A percentile compares a stretch with the other conserved stretches of the same genome.
phyloP scores from a whole-genome alignment of 2,113 vertebrate species.

The Vulpes vulpes region DNA sequence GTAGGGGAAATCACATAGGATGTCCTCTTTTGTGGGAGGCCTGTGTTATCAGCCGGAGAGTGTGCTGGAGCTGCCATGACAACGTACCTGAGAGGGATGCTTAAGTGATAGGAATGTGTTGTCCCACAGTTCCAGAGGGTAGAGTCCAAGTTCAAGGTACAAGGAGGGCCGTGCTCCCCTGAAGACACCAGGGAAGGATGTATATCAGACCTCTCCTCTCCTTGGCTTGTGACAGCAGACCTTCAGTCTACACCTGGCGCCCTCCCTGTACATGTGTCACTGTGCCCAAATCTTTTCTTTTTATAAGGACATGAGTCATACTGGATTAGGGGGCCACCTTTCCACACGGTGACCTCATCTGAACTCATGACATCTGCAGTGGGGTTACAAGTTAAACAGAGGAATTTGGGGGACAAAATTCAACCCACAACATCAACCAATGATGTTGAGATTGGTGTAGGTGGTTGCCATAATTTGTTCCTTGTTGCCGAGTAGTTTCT shows the following conservation, averaged over 20 bases:
- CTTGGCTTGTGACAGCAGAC: not conserved
- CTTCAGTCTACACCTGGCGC: not conserved
- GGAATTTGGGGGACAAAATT: not conserved
- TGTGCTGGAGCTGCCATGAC: not conserved
- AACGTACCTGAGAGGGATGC: not conserved
- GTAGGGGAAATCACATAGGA: not conserved
- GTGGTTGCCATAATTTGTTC: not conserved
- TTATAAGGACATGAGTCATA: not conserved
- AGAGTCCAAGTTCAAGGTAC: not conserved
- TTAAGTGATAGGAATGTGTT: not conserved
- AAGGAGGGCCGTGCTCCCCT: not conserved
- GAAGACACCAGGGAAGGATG: not conserved
- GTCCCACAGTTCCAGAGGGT: not conserved
- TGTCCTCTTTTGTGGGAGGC: not conserved
- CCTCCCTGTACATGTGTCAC: not conserved
- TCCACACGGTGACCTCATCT: not conserved
- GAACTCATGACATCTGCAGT: not conserved
- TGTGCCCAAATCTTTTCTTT: not conserved
- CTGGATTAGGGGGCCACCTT: not conserved
- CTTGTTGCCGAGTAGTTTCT: not conserved
- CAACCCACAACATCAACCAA: not conserved
- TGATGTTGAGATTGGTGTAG: not conserved
- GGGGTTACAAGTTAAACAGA: not conserved
- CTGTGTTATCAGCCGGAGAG: not conserved
- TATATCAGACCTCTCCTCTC: not conserved